Evolutionary conservation across 2,888 invertebrate genomes (phyloP).

Genomic region (Polyommatus icarus): DNA sequence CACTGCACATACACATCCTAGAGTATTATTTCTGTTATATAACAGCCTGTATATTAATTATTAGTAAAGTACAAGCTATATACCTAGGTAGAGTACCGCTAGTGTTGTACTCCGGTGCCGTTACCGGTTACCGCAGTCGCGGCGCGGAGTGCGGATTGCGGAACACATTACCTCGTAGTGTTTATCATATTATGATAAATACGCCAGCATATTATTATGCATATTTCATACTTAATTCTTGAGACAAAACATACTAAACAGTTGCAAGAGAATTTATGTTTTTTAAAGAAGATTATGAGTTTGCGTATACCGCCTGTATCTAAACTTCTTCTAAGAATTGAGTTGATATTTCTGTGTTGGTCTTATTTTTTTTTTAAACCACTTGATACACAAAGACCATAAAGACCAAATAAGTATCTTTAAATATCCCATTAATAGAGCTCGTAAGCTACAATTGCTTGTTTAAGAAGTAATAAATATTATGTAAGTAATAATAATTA

Average conservation of each 20-base stretch:
- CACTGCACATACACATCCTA: too few species aligned
- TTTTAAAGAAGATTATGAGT: not conserved
- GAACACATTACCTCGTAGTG: not conserved
- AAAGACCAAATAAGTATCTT: too few species aligned
- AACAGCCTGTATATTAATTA: too few species aligned
- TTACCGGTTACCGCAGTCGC: not conserved
- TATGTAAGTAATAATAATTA: too few species aligned
- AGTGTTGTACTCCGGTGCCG: not conserved
- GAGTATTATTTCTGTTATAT: too few species aligned
- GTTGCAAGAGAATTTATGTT: not conserved
- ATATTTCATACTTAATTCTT: not conserved
- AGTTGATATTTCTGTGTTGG: too few species aligned
- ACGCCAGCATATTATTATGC: not conserved
- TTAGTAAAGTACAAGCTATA: not conserved
- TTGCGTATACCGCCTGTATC: not conserved
- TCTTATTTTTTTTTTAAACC: too few species aligned
- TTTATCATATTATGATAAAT: not conserved
- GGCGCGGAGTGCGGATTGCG: not conserved
- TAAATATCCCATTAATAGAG: too few species aligned
- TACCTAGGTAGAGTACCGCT: conserved; percentile 4
- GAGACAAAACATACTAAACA: not conserved
- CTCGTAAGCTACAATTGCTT: too few species aligned
- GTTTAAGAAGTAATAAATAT: too few species aligned
- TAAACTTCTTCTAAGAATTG: too few species aligned
- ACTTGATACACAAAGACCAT: too few species aligned